Evolutionary conservation across 2,888 invertebrate genomes (phyloP).

Genomic region (Oscheius sp.): DNA sequence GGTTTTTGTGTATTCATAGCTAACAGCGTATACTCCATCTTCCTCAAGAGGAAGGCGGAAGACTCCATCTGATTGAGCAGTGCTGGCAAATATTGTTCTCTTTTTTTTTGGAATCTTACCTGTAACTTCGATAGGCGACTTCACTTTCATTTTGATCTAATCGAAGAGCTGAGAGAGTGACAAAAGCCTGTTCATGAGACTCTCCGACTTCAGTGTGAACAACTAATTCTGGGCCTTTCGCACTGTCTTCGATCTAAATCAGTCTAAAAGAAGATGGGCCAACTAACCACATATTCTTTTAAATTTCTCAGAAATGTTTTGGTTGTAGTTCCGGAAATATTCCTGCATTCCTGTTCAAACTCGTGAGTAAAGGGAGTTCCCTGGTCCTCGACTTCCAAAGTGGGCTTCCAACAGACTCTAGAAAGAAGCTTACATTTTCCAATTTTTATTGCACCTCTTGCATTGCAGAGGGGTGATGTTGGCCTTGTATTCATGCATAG

Average conservation of each 20-base stretch:
- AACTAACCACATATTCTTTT: constrained; percentile 39
- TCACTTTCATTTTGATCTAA: constrained; percentile 41
- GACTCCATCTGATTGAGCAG: constrained; percentile 48
- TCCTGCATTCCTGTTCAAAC: constrained; percentile 52
- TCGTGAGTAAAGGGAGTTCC: constrained; percentile 40
- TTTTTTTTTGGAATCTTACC: not conserved
- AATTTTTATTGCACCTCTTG: constrained; percentile 41
- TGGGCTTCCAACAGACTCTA: constrained; percentile 64
- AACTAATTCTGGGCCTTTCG: constrained; percentile 30
- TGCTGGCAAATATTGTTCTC: constrained; percentile 36
- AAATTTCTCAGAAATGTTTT: constrained; percentile 48
- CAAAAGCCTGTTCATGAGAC: constrained; percentile 42
- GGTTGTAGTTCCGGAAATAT: constrained; percentile 49
- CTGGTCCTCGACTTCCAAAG: constrained; percentile 30
- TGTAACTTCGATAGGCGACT: constrained; percentile 20
- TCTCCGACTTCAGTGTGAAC: constrained; percentile 46
- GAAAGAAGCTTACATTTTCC: not conserved
- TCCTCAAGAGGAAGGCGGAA: constrained; percentile 60
- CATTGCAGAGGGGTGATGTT: constrained; percentile 64
- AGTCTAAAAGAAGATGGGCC: not conserved
- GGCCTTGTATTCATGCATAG: constrained; percentile 60
- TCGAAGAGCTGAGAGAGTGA: constrained; percentile 38
- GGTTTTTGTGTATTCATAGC: constrained; percentile 64
- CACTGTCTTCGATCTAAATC: constrained; percentile 16
- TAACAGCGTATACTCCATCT: constrained; percentile 61